Evolutionary conservation across 2,888 invertebrate genomes (phyloP), one percentile per base, ranked within the genome.

Genomic region (Rotaria magnacalcarata): DNA sequence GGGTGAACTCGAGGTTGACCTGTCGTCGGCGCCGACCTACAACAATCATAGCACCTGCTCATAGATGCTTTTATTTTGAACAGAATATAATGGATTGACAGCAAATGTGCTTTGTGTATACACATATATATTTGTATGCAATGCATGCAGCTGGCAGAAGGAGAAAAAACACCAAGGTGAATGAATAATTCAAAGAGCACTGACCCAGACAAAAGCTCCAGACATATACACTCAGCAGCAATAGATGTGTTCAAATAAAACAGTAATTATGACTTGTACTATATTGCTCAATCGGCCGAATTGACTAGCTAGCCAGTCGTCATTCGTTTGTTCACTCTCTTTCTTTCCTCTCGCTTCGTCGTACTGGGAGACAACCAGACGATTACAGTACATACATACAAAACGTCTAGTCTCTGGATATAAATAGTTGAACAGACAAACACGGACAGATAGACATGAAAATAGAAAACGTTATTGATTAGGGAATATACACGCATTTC

Each of bases 201-300:
- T 67, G 67, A 67, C 67, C 67, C 67, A 67, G 67, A 67, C 67
- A 41, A 67, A 16, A 67, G 34, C 67, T 34, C 67, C 67, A 67
- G 67, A 67, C 67, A 67, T 67, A 34, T 19, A 34, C 34, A 67
- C 67, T 67, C 67, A 67, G 27, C 67, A 67, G 67, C 67, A 67
- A 67, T 67, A 34, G 67, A 67, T 67, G 67, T 67, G 14, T 67
- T 67, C 34, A 67, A 34, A 41, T 67, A 67, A 34, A 67, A 34
- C 67, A 67, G 34, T 67, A 67, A 67, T 67, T 67, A 67, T 67
- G 67, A 67, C 67, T 67, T 67, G 67, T 67, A 34, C 67, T 67
- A 19, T 67, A 67, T 16, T 67, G 67, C 34, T 67, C 67, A 67
- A 67, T 67, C 27, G 67, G 67, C 34, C 67, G 67, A 67, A 16